These are phyloP conservation scores for Mareca strepera DNA, from an alignment of 2,797 vertebrate species.

Conservation along the genomic window DNA sequence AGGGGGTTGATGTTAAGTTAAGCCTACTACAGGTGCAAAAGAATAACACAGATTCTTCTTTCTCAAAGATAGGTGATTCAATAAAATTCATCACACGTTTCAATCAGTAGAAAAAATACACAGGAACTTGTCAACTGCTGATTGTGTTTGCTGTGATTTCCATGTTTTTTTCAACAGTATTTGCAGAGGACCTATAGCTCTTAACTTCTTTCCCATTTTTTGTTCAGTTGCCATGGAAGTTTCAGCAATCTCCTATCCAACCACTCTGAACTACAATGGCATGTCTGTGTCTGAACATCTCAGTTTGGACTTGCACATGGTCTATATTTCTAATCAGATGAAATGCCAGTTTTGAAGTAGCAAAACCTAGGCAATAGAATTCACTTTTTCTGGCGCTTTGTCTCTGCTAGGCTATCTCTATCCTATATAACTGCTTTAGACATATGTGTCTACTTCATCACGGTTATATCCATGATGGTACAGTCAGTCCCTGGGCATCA, in stretches of 20 bases:
- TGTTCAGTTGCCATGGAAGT: not conserved
- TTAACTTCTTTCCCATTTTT: not conserved
- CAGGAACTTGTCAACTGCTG: not conserved
- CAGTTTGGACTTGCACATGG: not conserved
- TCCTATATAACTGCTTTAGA: not conserved
- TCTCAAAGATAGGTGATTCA: not conserved
- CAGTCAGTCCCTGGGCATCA: not conserved
- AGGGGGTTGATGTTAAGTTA: not conserved
- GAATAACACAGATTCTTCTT: not conserved
- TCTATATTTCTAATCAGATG: not conserved
- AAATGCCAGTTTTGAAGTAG: not conserved
- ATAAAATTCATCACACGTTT: not conserved
- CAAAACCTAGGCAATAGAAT: not conserved
- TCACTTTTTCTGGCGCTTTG: not conserved
- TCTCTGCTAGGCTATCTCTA: not conserved
- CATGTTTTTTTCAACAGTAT: not conserved
- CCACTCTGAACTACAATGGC: not conserved
- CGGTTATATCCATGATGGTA: not conserved
- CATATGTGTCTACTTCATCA: rapidly evolving
- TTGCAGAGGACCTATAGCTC: not conserved
- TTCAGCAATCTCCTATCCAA: not conserved
- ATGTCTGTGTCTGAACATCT: not conserved
- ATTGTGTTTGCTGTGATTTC: not conserved
- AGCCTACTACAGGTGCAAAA: not conserved
- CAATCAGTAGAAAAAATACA: not conserved